These are phyloP conservation scores for Caenorhabditis becei DNA, from an alignment of 2,888 invertebrate species.

Conservation along the genomic window DNA sequence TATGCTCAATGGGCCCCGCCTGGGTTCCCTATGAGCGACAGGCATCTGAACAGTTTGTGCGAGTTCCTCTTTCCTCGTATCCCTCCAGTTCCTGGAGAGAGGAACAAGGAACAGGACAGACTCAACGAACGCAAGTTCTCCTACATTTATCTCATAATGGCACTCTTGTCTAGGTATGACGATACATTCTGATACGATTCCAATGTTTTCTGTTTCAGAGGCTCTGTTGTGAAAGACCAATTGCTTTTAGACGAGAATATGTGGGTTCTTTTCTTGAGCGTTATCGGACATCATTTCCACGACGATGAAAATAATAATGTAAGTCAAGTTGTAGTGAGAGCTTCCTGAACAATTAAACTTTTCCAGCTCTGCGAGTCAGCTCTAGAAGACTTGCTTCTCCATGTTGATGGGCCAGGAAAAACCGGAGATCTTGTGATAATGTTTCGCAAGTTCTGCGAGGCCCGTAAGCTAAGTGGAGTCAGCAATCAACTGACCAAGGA, in stretches of 20 bases:
- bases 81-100: not conserved
- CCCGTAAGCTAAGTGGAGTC: not conserved
- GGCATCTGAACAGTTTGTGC: not conserved
- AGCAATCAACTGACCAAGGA: constrained; percentile 34
- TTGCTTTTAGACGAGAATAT: not conserved
- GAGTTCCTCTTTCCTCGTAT: not conserved
- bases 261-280: constrained; percentile 18
- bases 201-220: constrained; percentile 23
- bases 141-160: constrained; percentile 33
- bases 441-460: constrained; percentile 26
- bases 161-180: constrained; percentile 36
- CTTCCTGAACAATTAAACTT: not conserved
- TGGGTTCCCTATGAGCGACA: not conserved
- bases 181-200: not conserved
- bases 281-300: constrained; percentile 1
- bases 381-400: constrained; percentile 33
- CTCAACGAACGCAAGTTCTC: constrained; percentile 35
- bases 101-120: constrained; percentile 1
- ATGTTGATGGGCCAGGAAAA: constrained; percentile 18
- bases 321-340: not conserved
- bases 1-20: no score
- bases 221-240: constrained; percentile 52
- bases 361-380: constrained; percentile 51
- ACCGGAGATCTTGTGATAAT: constrained; percentile 2
- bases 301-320: constrained; percentile 37